Evolutionary conservation across 1,140 invertebrate species (phyloP).

Genomic region (Penaeus vannamei): DNA sequence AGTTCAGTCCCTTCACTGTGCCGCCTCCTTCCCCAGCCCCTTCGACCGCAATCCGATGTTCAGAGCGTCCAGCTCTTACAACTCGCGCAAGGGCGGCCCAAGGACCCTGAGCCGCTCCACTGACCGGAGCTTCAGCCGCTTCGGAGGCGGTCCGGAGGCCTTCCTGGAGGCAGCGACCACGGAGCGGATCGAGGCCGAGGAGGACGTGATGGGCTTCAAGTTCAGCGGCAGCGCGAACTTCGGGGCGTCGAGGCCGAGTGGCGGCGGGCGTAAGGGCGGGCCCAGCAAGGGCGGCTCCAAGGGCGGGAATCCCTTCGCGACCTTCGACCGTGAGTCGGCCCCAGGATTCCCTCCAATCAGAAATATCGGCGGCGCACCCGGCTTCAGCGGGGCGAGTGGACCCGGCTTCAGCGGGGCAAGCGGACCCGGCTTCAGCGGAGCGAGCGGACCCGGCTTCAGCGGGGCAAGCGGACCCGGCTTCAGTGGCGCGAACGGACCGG

Average conservation of each 20-base stretch:
- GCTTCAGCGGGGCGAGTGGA: no score
- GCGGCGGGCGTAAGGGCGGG: conserved; percentile 16
- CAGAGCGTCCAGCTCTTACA: not conserved
- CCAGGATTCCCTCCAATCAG: no score
- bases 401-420: no score
- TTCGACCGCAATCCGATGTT: no score
- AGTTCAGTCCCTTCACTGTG: no score
- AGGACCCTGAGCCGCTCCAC: not conserved
- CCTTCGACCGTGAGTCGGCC: no score
- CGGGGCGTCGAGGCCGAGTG: not conserved
- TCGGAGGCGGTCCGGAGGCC: conserved; percentile 45
- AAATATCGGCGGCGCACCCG: no score
- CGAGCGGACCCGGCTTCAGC: no score
- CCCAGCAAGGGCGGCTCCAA: not conserved
- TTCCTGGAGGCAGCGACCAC: conserved; percentile 55
- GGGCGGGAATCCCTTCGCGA: not conserved
- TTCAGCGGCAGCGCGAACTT: conserved; percentile 37
- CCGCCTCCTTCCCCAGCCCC: no score
- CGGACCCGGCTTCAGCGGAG: no score
- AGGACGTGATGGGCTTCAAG: conserved; percentile 43
- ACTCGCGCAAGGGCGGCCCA: conserved; percentile 37
- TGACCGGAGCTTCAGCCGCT: not conserved
- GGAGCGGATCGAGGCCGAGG: conserved; percentile 24
- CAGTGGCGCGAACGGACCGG: no score
- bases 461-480: no score